Evolutionary conservation across 1,140 invertebrate genomes (phyloP), one percentile per base, ranked within the genome.

Genomic region (Lineus longissimus): DNA sequence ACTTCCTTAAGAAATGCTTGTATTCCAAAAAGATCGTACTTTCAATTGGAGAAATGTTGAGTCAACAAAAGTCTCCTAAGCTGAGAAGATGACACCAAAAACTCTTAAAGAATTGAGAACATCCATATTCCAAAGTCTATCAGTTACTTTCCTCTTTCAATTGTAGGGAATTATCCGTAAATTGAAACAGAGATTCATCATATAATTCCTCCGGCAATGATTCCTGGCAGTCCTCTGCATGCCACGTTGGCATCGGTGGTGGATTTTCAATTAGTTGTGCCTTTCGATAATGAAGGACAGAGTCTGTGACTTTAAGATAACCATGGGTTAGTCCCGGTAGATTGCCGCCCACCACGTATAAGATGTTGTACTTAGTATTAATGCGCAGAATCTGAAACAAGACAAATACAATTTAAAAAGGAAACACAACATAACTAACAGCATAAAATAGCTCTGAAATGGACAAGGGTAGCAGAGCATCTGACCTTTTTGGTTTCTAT

Each of bases 291-390:
- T 86, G 88, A 33, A 94, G 75, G 30, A 88, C 69, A 19, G 91
- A 91, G 76, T 97, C 95, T 71, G 87, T 91, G 55, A 97, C 84
- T 68, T 90, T 88, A 17, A 92, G 88, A 70, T 90, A 87, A n/a
- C 86, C 86, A 75, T 92, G 91, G 0, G 85, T 88, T 71, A 87
- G 86, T 11, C 95, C 95, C 41, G 94, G 90, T 65, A 95, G 85
- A 31, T 82, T 86, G 9, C 86, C 85, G n/a, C 93, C 94, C 67
- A 86, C 79, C 11, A 96, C 88, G 86, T 90, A 98, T 23, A 98
- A 83, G 0, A 97, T 88, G 84, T 97, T 97, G 76, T 94, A 89
- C 76, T 94, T 93, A 15, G 90, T 93, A 78, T 98, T 96, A 41
- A 97, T 93, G 66, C 95, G 86, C 78, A 91, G 86, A 70, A 98